phyloP scores from a whole-genome alignment of 1,140 invertebrate genomes.

The Epicauta chinensis region DNA sequence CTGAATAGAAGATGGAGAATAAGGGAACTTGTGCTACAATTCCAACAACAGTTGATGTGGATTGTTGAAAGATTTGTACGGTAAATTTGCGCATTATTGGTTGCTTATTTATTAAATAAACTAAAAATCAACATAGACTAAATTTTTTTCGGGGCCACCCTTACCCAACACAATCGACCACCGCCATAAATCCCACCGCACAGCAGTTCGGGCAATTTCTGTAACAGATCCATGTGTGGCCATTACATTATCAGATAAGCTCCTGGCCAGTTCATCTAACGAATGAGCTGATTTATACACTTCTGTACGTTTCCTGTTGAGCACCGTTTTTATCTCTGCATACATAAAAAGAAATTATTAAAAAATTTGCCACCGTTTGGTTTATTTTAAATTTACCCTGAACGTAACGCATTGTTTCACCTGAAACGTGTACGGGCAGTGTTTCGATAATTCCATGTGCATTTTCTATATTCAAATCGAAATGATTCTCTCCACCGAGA shows the following conservation, averaged over 20 bases:
- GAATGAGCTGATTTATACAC: conserved; percentile 28
- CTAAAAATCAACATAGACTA: no score
- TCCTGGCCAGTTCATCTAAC: conserved; percentile 27
- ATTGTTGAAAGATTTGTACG: no score
- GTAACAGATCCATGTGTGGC: conserved; percentile 12
- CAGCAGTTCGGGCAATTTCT: conserved; percentile 13
- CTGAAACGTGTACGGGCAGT: conserved; percentile 25
- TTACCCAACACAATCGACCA: conserved; percentile 33
- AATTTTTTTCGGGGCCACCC: no score
- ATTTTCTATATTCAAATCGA: conserved; percentile 24
- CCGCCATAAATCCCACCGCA: conserved; percentile 31
- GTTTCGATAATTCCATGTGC: conserved; percentile 19
- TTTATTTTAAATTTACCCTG: conserved; percentile 21
- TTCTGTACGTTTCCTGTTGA: conserved; percentile 25
- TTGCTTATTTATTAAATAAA: no score
- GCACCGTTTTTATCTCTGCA: conserved; percentile 26
- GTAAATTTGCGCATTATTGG: no score
- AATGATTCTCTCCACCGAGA: conserved; percentile 18
- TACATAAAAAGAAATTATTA: not conserved
- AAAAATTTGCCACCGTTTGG: no score
- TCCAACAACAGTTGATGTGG: no score
- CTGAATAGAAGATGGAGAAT: no score
- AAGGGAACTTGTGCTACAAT: no score
- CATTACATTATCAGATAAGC: conserved; percentile 17
- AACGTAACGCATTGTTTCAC: conserved; percentile 21